These are phyloP conservation scores for Hoplostethus mediterraneus DNA, from an alignment of 2,797 vertebrate species.

Conservation along the genomic window DNA sequence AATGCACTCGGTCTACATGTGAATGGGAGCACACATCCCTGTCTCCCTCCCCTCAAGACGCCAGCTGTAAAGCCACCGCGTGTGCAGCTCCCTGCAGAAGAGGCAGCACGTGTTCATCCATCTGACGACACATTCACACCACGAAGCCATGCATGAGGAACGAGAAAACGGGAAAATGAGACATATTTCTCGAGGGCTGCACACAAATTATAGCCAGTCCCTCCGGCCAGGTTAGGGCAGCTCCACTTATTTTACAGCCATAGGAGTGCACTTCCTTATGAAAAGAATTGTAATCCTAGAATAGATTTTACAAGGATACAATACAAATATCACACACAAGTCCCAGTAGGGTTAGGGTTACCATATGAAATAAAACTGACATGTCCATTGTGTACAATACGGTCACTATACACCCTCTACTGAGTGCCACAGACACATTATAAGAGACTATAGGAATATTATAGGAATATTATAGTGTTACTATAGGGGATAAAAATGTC, in stretches of 20 bases:
- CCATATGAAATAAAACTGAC: too few relatives aligned
- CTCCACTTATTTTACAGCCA: neutral
- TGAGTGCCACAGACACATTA: neutral
- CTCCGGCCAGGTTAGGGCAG: constrained; percentile 1
- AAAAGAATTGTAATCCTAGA: too few relatives aligned
- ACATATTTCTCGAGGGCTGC: constrained; percentile 7
- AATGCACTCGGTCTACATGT: constrained; percentile 44
- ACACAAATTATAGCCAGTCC: neutral
- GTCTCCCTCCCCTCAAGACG: constrained; percentile 49
- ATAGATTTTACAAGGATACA: too few relatives aligned
- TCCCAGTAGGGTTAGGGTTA: neutral
- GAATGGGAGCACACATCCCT: constrained; percentile 53
- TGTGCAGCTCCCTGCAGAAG: constrained; percentile 69
- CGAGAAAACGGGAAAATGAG: constrained; percentile 10
- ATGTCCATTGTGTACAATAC: neutral
- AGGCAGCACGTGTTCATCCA: constrained; percentile 78
- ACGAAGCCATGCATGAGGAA: constrained; percentile 45
- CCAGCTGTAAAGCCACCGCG: constrained; percentile 65
- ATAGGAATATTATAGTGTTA: neutral
- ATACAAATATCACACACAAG: neutral
- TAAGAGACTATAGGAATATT: neutral
- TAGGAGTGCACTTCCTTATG: too few relatives aligned
- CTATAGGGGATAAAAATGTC: too few relatives aligned
- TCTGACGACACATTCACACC: constrained; percentile 75
- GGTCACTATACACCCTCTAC: too few relatives aligned